Percentiles rank a stretch among this genome's conserved stretches.
phyloP scores from a whole-genome alignment of 2,888 invertebrate genomes.

The Eilema depressum region DNA sequence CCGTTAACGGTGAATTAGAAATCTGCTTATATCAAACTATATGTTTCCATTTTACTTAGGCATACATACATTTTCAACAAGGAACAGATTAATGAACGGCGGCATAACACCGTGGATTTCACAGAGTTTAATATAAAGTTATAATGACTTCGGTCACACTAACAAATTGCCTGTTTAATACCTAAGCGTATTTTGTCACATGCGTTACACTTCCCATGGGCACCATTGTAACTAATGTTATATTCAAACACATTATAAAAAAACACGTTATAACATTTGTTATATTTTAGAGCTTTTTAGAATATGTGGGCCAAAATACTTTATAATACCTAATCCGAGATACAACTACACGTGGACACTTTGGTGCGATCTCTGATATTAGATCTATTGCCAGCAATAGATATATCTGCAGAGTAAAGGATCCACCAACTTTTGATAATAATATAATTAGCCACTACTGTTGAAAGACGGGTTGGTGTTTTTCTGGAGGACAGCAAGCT shows the following conservation, averaged over 20 bases:
- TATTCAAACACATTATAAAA: slow-evolving; percentile 1
- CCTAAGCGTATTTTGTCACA: slow-evolving; percentile 2
- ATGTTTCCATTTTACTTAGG: neutral
- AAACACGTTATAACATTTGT: too few species aligned
- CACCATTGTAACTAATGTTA: slow-evolving; percentile 2
- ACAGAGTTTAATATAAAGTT: slow-evolving; percentile 17
- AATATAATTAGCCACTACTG: too few species aligned
- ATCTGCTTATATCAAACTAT: neutral
- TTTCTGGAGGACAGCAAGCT: too few species aligned
- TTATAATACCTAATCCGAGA: too few species aligned
- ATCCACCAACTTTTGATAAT: too few species aligned
- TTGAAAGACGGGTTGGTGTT: too few species aligned
- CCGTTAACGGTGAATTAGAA: neutral
- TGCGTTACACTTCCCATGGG: neutral
- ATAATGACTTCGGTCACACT: slow-evolving; percentile 14
- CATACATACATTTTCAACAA: neutral
- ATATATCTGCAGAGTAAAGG: too few species aligned
- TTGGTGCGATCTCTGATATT: too few species aligned
- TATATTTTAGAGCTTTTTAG: too few species aligned
- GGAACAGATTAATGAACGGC: slow-evolving; percentile 12
- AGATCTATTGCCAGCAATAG: too few species aligned
- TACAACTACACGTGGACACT: too few species aligned
- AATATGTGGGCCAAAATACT: too few species aligned
- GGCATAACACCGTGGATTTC: neutral
- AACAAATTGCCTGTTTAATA: slow-evolving; percentile 20